phyloP scores from a whole-genome alignment of 2,888 invertebrate genomes.

The Amphiduros pacificus region DNA sequence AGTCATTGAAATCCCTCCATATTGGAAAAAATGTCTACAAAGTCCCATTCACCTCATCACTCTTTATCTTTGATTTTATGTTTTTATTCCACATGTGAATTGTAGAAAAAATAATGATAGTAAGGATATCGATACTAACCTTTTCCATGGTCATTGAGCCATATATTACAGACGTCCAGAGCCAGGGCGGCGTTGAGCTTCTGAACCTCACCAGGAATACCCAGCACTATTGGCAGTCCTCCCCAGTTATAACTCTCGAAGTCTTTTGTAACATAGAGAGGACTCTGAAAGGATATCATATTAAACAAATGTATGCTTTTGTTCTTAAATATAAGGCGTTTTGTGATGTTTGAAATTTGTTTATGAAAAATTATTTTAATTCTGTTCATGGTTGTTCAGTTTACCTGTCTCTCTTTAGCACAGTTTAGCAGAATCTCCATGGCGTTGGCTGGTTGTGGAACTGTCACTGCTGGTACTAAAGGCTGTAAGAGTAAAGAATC shows the following conservation, averaged over 20 bases:
- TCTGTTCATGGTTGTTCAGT: too few relatives aligned
- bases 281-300: conserved; percentile 69
- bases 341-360: too few relatives aligned
- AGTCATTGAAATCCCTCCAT: too few relatives aligned
- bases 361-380: too few relatives aligned
- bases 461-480: conserved; percentile 66
- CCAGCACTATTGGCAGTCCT: conserved; percentile 54
- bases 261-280: conserved; percentile 60
- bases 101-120: too few relatives aligned
- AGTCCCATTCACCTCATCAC: too few relatives aligned
- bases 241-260: conserved; percentile 66
- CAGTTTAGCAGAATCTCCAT: conserved; percentile 70
- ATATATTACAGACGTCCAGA: conserved; percentile 78
- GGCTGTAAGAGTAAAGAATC: too few relatives aligned
- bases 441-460: conserved; percentile 64
- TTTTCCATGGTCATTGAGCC: conserved; percentile 64
- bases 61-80: too few relatives aligned
- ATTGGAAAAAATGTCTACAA: too few relatives aligned
- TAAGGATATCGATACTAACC: background rate
- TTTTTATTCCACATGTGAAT: too few relatives aligned
- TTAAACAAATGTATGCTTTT: too few relatives aligned
- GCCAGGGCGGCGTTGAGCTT: conserved; percentile 83
- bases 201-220: conserved; percentile 66
- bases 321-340: background rate
- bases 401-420: conserved; percentile 68